These are phyloP conservation scores for sheep (Ovis aries) DNA, from an alignment of 2,113 vertebrate species.

Conservation along the genomic window ARS-UI_Ramb_v3.0 NC_056076.1:4884501-4885000, in stretches of 20 bases:
- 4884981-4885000: too few species aligned
- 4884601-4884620: not conserved
- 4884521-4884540: not conserved
- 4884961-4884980: accelerated
- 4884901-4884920: not conserved
- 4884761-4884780: not conserved
- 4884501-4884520: not conserved
- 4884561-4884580: not conserved
- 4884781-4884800: not conserved
- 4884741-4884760: not conserved
- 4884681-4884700: not conserved
- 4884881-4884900: not conserved
- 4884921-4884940: too few species aligned
- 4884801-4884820: not conserved
- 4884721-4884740: not conserved
- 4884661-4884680: not conserved
- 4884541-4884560: not conserved
- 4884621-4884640: not conserved
- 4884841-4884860: not conserved
- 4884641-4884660: not conserved
- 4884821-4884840: not conserved
- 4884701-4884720: not conserved
- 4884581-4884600: not conserved
- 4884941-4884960: too few species aligned
- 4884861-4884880: not conserved